Evolutionary conservation across 1,140 invertebrate species (phyloP), one percentile per base, ranked within the genome.

Genomic region (Wasmannia auropunctata): DNA sequence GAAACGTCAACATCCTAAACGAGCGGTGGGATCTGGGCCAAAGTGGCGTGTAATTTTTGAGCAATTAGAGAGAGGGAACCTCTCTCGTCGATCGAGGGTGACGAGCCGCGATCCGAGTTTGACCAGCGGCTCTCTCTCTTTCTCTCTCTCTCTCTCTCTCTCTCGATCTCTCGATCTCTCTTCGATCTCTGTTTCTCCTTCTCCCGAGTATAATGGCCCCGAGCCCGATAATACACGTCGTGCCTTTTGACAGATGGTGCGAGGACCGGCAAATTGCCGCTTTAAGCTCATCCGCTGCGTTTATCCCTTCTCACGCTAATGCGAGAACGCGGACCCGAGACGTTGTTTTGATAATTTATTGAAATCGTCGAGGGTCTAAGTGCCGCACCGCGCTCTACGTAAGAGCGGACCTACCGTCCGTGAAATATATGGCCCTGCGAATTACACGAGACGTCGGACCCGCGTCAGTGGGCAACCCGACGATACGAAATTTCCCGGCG

Each of bases 241-340:
- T 87, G 81, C 84, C 90, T 93, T 94, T 94, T 94, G 94, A 94
- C 94, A 93, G 93, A 94, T 93, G 93, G 92, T 91, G 84, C 86
- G 89, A 92, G 86, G 92, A 92, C 86, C 87, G 87, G 92, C 89
- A 95, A 95, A 94, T 94, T 94, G 91, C 88, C 83, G 86, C 75
- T 93, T 91, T 90, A 93, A 92, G 89, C 90, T 90, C 83, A 51
- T 88, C 91, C 89, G 87, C 54, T 80, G 84, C 60, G 75, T 74
- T 77, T 87, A 63, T 80, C 67, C 83, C 74, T 91, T 93, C 90
- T 90, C 86, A 86, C 86, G 85, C 87, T 92, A 91, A 89, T 86
- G 86, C 92, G 74, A 75, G 58, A 56, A 70, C 77, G 87, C 89
- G 77, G 37, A 43, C 74, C 72, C 63, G 67, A 83, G 88, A 87